Evolutionary conservation across 2,888 invertebrate genomes (phyloP), one percentile per base, ranked within the genome.

Genomic region (Lypha dubia): DNA sequence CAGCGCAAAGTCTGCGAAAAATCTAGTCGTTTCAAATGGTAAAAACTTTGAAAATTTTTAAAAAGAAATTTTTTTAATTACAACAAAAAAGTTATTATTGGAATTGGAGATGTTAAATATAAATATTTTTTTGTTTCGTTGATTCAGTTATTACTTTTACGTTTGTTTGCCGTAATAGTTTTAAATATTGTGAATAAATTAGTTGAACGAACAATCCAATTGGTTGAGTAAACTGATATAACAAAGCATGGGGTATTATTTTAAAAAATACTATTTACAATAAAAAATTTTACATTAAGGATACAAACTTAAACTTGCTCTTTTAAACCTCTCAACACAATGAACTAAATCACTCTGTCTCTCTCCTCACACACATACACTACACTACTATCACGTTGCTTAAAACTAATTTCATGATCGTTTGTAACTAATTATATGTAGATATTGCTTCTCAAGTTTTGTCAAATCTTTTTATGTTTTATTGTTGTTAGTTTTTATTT

Each of bases 11-110:
- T 38, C 68, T 9, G 20, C 46, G 22, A 84, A 79, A 74, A 84
- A 88, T 86, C 88, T 90, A 86, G 87, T 88, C 86, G 51, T 88
- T 79, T 80, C 88, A 81, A 87, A 87, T 84, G 87, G 86, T 87
- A 87, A 86, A 86, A 53, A 82, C 28, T 32, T 24, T 4, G 5
- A 62, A 15, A 41, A 41, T 9, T 41, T 22, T 44, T n/a, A n/a
- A n/a, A n/a, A n/a, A n/a, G n/a, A 60, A 9, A 60, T 65, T 20
- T 67, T 73, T 51, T 38, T 28, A 28, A 49, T 44, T 62, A 46
- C 44, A 62, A 62, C 28, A 79, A 38, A 4, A 63, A 58, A 65
- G 8, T 68, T 68, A 44, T 49, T 65, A 49, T 74, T 74, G 49
- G 68, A 67, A 49, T 79, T 56, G 24, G 44, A 63, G 22, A 70